A percentile compares a stretch with the other conserved stretches of the same genome.
These are phyloP conservation scores for Leptopilina boulardi DNA, from an alignment of 1,140 invertebrate species.

Conservation along the genomic window DNA sequence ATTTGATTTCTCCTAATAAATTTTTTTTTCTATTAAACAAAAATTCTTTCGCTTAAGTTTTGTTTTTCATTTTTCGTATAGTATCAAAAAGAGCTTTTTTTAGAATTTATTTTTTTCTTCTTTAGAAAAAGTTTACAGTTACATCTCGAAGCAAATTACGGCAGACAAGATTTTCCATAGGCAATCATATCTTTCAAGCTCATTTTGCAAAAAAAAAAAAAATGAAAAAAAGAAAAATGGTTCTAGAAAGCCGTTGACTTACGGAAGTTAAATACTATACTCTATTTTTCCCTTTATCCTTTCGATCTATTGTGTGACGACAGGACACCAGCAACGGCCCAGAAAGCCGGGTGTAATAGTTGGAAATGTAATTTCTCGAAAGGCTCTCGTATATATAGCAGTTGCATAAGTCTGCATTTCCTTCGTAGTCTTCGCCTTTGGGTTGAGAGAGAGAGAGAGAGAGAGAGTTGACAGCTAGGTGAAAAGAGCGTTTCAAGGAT, in stretches of 20 bases:
- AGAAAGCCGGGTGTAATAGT: background rate
- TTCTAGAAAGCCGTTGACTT: background rate
- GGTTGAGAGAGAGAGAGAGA: slow-evolving; percentile 7
- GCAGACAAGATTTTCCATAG: background rate
- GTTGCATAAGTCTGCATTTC: slow-evolving; percentile 33
- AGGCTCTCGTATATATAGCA: background rate
- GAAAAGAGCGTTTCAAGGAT: slow-evolving; percentile 54
- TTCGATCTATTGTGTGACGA: slow-evolving; percentile 22
- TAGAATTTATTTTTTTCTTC: no score
- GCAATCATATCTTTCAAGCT: background rate
- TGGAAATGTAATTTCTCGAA: slow-evolving; percentile 6
- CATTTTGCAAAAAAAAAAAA: background rate
- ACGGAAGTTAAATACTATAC: background rate
- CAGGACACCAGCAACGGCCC: background rate
- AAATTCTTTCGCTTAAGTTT: no score
- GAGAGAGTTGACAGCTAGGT: slow-evolving; percentile 49
- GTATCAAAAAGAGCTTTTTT: no score
- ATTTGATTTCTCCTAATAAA: no score
- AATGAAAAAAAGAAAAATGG: background rate
- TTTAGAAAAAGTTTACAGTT: background rate
- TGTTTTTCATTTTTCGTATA: no score
- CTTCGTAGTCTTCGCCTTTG: slow-evolving; percentile 45
- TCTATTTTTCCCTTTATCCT: slow-evolving; percentile 7
- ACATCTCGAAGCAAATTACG: background rate
- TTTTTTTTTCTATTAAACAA: no score